phyloP scores from a whole-genome alignment of 2,888 invertebrate genomes.

The Plagodis dolabraria region DNA sequence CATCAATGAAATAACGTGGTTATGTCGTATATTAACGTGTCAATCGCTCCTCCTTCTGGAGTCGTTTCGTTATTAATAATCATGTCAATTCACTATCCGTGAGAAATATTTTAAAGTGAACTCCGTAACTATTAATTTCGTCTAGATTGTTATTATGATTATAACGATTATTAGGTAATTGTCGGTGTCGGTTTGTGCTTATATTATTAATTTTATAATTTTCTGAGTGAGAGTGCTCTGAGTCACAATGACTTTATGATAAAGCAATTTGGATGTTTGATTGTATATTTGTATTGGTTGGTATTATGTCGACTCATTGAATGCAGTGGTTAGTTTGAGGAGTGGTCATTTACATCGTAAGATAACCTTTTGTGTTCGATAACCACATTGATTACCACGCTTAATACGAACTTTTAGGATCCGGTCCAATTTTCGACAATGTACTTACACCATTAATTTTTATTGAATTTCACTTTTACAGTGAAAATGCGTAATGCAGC shows the following conservation, averaged over 20 bases:
- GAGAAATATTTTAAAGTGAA: constrained; percentile 76
- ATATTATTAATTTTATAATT: constrained; percentile 74
- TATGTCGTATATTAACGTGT: constrained; percentile 73
- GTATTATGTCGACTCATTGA: constrained; percentile 12
- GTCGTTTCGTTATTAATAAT: constrained; percentile 76
- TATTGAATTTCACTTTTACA: no score
- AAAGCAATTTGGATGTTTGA: constrained; percentile 39
- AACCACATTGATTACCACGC: no score
- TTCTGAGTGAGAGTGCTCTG: constrained; percentile 70
- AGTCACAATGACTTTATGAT: constrained; percentile 53
- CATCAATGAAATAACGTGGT: constrained; percentile 34
- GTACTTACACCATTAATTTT: no score
- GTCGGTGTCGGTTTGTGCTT: constrained; percentile 69
- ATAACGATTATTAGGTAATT: constrained; percentile 78
- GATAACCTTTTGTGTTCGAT: no score
- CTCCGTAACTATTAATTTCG: constrained; percentile 74
- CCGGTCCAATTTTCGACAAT: no score
- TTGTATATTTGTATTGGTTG: constrained; percentile 27
- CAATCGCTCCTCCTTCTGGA: constrained; percentile 74
- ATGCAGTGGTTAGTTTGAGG: constrained; percentile 4
- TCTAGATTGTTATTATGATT: constrained; percentile 63
- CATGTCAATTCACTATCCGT: constrained; percentile 74
- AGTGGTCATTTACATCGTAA: no score
- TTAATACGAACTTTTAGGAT: no score
- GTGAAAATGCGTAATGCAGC: no score